These are phyloP conservation scores for Ennomos quercinarius DNA, from an alignment of 2,888 invertebrate genomes.

Conservation along the genomic window DNA sequence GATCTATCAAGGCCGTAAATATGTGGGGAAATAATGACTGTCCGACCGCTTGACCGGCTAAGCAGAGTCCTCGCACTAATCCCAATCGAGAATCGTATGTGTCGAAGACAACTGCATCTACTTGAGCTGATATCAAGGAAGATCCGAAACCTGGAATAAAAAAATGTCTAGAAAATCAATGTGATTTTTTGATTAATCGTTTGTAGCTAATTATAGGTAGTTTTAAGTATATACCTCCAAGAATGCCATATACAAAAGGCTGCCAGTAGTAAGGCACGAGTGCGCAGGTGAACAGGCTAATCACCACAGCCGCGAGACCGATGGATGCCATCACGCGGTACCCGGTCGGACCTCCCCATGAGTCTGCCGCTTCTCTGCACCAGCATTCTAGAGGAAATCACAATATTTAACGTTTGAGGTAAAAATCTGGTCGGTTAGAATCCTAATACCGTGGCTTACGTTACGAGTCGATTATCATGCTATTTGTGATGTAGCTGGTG, in stretches of 20 bases:
- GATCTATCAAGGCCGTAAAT: conserved; percentile 66
- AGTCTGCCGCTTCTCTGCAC: conserved; percentile 80
- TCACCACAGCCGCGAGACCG: conserved; percentile 64
- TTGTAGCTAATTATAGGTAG: too few species aligned
- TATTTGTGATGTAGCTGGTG: too few species aligned
- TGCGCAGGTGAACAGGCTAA: conserved; percentile 64
- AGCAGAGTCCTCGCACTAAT: conserved; percentile 69
- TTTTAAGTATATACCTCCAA: conserved; percentile 59
- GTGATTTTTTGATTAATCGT: too few species aligned
- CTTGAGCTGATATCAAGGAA: conserved; percentile 77
- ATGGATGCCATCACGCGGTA: conserved; percentile 70
- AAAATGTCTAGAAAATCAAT: too few species aligned
- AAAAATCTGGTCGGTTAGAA: too few species aligned
- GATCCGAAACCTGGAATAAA: conserved; percentile 71
- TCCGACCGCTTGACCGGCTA: conserved; percentile 77
- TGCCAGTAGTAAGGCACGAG: conserved; percentile 63
- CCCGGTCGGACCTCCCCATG: conserved; percentile 73
- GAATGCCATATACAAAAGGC: conserved; percentile 67
- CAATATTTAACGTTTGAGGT: not conserved
- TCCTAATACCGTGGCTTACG: too few species aligned
- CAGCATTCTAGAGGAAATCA: conserved; percentile 71
- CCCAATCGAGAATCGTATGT: conserved; percentile 74
- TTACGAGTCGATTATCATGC: too few species aligned
- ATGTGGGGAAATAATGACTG: conserved; percentile 77
- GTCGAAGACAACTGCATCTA: conserved; percentile 78